Base-by-base conservation (phyloP, 1,140 invertebrate genomes). In the Hyposmocoma kahamanoa region DNA sequence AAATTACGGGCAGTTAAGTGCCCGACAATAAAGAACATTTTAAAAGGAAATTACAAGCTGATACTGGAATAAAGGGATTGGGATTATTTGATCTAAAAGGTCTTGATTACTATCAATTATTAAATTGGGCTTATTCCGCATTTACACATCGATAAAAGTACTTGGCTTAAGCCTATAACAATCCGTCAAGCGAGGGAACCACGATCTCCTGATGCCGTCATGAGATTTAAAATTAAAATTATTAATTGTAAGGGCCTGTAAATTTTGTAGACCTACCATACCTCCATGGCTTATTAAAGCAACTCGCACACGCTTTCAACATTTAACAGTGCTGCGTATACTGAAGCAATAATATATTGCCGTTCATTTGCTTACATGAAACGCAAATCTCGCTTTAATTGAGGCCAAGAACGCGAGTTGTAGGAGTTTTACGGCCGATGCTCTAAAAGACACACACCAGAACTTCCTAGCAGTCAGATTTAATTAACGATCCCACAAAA, bases 331-430 rank as follows among this genome's bases (percentile, higher is more conserved):
- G n/a, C 39, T 22, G 10, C 55, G 55, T 66, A 59, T 63, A 59
- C 53, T 26, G 45, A 39, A 32, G 32, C 32, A 53, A 59, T 68
- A 64, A 64, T 66, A 68, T 68, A 73, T 62, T 41, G 42, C 36
- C 55, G 50, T 66, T 52, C 62, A 63, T 73, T 67, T 70, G 67
- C 56, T 59, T 60, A 53, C 53, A 68, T 59, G 59, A 56, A 66
- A 67, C 47, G 39, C 53, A 46, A 57, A 67, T 57, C 59, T 65
- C 41, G 58, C 48, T 42, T 48, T 62, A 59, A 64, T 64, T 57
- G 50, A 48, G 58, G 52, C 53, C 44, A 42, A 48, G 52, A 53
- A 57, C 50, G 39, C 50, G 46, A 42, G 60, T 53, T 50, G 49
- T 55, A 45, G 38, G 30, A 56, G 55, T 62, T 66, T 66, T 57